These are phyloP conservation scores for Chlorocebus sabaeus DNA, from an alignment of 2,113 vertebrate species.

Conservation along the genomic window DNA sequence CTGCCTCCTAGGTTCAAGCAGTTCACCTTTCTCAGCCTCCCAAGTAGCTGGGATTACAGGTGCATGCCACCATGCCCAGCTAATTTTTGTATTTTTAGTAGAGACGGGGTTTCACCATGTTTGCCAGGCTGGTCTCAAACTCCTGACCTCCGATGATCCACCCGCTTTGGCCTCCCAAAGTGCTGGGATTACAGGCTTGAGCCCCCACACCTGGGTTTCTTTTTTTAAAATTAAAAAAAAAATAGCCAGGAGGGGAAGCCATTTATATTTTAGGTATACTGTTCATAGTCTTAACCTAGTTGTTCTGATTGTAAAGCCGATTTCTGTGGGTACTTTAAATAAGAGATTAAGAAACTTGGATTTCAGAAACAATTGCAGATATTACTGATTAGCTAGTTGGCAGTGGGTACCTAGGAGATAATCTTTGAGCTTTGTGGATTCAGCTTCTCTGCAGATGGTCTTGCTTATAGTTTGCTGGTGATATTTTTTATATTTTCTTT, in stretches of 20 bases:
- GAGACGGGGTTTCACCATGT: too few species aligned
- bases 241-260: neutral
- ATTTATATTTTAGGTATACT: constrained; percentile 38
- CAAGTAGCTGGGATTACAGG: too few species aligned
- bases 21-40: too few species aligned
- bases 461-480: constrained; percentile 20
- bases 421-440: neutral
- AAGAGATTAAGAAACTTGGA: neutral
- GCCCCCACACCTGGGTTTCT: neutral
- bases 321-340: constrained; percentile 1
- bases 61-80: too few species aligned
- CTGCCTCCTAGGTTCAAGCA: too few species aligned
- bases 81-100: too few species aligned
- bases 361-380: constrained; percentile 24
- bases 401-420: neutral
- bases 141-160: too few species aligned
- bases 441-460: neutral
- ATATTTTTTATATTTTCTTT: neutral
- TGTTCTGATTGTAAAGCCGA: neutral
- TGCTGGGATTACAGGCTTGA: too few species aligned
- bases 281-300: constrained; percentile 14
- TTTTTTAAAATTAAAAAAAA: neutral
- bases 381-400: neutral
- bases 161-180: too few species aligned
- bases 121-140: too few species aligned